phyloP scores from a whole-genome alignment of 2,888 invertebrate genomes.

The Norana najaformis region DNA sequence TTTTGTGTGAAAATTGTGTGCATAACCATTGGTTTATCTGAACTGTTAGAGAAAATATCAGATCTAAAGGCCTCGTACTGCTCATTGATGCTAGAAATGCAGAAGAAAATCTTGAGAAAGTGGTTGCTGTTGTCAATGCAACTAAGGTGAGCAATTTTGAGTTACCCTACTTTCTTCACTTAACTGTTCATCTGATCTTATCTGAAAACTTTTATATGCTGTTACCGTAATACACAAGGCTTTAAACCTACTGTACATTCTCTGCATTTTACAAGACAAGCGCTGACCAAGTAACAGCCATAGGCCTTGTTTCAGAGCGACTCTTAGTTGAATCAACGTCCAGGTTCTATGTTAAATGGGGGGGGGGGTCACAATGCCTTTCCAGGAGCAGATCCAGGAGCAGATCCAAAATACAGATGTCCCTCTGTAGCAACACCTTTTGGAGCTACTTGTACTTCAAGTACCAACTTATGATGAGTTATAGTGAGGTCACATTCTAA shows the following conservation, averaged over 20 bases:
- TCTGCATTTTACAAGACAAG: neutral
- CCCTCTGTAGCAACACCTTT: too few relatives aligned
- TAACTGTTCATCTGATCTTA: neutral
- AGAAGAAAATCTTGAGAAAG: neutral
- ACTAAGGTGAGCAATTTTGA: neutral
- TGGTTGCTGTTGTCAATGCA: neutral
- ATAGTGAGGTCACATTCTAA: too few relatives aligned
- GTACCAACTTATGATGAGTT: too few relatives aligned
- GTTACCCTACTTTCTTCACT: neutral
- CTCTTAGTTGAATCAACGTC: neutral
- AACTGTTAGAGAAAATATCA: neutral
- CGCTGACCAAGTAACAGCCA: neutral
- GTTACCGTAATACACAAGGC: neutral
- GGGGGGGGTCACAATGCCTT: too few relatives aligned
- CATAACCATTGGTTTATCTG: neutral
- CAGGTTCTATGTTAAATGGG: neutral
- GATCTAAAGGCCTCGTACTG: neutral
- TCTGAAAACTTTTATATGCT: neutral
- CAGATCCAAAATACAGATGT: too few relatives aligned
- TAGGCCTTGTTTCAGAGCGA: neutral
- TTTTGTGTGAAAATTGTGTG: neutral
- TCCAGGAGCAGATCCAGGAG: too few relatives aligned
- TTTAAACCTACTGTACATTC: neutral
- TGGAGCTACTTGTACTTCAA: too few relatives aligned
- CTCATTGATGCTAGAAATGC: constrained; percentile 2